Percentiles rank a stretch among this genome's conserved stretches.
Evolutionary conservation across 2,113 vertebrate species (phyloP).

Genomic region (Narcine bancroftii): DNA sequence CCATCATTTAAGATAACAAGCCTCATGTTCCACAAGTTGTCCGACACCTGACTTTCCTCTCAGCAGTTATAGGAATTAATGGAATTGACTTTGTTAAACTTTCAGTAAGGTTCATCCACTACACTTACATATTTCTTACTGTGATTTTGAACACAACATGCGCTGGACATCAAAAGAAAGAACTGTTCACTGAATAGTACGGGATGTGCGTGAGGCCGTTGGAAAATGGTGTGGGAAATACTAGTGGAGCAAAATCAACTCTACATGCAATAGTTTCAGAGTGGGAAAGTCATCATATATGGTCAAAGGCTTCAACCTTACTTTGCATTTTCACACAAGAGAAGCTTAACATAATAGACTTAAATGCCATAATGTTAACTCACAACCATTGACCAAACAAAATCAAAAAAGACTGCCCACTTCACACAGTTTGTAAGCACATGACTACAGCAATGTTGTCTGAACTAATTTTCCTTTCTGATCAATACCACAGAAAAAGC

Average conservation of each 20-base stretch:
- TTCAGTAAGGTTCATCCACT: not conserved
- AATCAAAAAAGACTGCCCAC: not conserved
- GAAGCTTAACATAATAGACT: not conserved
- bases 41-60: not conserved
- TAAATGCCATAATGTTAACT: conserved; percentile 13
- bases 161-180: not conserved
- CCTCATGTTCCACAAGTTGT: not conserved
- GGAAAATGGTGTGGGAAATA: not conserved
- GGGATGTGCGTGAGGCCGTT: too few relatives aligned
- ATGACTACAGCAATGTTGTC: too few relatives aligned
- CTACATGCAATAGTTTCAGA: not conserved
- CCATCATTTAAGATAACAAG: conserved; percentile 29
- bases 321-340: not conserved
- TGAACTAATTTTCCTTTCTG: too few relatives aligned
- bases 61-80: not conserved
- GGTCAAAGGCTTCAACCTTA: conserved; percentile 9
- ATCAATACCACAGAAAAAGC: too few relatives aligned
- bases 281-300: not conserved
- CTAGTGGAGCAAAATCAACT: not conserved
- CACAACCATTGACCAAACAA: not conserved
- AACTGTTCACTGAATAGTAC: not conserved
- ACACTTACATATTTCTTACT: not conserved
- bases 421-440: not conserved
- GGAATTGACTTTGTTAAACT: not conserved
- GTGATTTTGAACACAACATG: not conserved